phyloP scores from a whole-genome alignment of 2,888 invertebrate genomes.

The Pterostichus niger region DNA sequence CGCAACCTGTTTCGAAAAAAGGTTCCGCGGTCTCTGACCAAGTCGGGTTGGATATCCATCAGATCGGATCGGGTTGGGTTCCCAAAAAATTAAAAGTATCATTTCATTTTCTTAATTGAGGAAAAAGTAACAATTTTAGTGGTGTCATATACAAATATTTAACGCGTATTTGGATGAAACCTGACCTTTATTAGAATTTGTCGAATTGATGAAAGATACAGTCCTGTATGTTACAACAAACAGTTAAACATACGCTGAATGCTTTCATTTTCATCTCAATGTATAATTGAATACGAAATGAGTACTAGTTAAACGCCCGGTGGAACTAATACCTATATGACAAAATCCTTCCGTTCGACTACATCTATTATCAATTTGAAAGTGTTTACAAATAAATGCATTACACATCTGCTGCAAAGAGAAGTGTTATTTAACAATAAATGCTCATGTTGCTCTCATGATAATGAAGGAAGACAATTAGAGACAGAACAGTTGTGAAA shows the following conservation, averaged over 20 bases:
- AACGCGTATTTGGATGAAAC: too few species aligned
- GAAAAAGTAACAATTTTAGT: too few species aligned
- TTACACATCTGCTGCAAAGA: constrained; percentile 25
- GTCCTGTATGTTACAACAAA: too few species aligned
- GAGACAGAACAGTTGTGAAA: constrained; percentile 19
- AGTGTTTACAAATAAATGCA: constrained; percentile 16
- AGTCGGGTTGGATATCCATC: too few species aligned
- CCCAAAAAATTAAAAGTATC: too few species aligned
- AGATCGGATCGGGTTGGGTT: too few species aligned
- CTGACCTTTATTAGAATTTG: too few species aligned
- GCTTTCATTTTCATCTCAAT: constrained; percentile 2
- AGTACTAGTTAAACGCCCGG: background rate
- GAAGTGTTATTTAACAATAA: constrained; percentile 32
- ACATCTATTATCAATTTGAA: constrained; percentile 23
- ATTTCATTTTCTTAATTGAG: too few species aligned
- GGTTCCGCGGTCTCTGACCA: too few species aligned
- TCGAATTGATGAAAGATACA: too few species aligned
- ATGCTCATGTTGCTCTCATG: constrained; percentile 9
- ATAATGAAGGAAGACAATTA: constrained; percentile 54
- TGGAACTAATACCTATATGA: constrained; percentile 36
- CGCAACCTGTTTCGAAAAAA: too few species aligned
- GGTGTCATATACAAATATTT: too few species aligned
- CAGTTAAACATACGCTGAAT: background rate
- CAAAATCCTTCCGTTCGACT: constrained; percentile 23
- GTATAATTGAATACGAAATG: background rate